These are phyloP conservation scores for Chymomyza procnemis DNA, from an alignment of 2,888 invertebrate species.

Conservation along the genomic window DNA sequence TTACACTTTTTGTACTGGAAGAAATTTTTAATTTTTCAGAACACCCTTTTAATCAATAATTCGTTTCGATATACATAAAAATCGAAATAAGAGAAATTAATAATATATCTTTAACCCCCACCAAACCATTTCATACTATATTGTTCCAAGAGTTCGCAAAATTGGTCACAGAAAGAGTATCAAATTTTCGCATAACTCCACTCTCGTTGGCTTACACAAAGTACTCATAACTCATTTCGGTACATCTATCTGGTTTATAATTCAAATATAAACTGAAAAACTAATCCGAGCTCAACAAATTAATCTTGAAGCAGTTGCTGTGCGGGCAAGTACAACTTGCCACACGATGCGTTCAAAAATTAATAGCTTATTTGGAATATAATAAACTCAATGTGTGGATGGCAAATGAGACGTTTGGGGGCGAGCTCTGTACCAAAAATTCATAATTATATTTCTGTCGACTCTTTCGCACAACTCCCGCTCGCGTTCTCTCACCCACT, in stretches of 20 bases:
- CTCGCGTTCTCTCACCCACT: neutral
- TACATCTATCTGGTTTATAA: neutral
- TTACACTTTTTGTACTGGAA: no score
- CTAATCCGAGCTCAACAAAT: slow-evolving; percentile 62
- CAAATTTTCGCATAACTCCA: neutral
- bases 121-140: no score
- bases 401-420: no score
- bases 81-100: no score
- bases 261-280: slow-evolving; percentile 29
- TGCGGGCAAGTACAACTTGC: neutral
- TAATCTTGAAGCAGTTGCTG: slow-evolving; percentile 47
- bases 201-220: neutral
- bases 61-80: no score
- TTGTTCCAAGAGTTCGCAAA: no score
- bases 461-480: neutral
- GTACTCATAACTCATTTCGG: neutral
- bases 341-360: slow-evolving; percentile 55
- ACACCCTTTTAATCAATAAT: no score
- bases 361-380: slow-evolving; percentile 47
- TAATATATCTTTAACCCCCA: no score
- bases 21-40: no score
- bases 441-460: neutral
- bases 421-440: neutral
- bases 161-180: no score
- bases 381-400: neutral